These are phyloP conservation scores for Mustela lutreola DNA, from an alignment of 2,113 vertebrate species.

Conservation along the genomic window DNA sequence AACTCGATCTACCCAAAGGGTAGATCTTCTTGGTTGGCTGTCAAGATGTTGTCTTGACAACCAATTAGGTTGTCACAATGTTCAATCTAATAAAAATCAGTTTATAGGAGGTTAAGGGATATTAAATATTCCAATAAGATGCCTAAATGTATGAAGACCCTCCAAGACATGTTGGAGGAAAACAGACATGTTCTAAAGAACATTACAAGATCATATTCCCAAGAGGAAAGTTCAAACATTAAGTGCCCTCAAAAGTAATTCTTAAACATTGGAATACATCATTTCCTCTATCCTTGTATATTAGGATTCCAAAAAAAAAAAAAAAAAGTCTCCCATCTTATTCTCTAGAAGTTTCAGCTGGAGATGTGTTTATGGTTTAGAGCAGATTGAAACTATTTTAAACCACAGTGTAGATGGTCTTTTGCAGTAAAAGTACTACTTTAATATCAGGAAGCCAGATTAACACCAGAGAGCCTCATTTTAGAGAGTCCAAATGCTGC, in stretches of 20 bases:
- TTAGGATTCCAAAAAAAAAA: neutral
- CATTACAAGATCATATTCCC: neutral
- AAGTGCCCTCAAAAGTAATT: neutral
- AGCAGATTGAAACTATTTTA: neutral
- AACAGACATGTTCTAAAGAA: neutral
- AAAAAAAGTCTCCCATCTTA: neutral
- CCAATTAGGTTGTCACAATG: neutral
- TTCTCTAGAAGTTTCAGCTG: neutral
- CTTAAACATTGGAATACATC: neutral
- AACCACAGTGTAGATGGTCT: neutral
- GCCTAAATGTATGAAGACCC: neutral
- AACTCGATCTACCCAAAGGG: neutral
- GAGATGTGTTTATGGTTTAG: neutral
- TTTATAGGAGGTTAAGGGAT: neutral
- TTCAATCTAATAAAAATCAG: neutral
- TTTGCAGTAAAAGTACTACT: neutral
- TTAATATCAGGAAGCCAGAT: neutral
- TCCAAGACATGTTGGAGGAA: neutral
- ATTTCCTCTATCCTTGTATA: neutral
- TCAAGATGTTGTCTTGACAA: no score
- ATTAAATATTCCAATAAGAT: neutral
- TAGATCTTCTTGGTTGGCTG: neutral
- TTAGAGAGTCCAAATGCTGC: neutral
- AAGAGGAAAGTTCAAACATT: neutral
- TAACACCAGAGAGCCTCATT: neutral